Base-by-base conservation (phyloP, 2,888 invertebrate species). In the Aspidiotus destructor region DNA sequence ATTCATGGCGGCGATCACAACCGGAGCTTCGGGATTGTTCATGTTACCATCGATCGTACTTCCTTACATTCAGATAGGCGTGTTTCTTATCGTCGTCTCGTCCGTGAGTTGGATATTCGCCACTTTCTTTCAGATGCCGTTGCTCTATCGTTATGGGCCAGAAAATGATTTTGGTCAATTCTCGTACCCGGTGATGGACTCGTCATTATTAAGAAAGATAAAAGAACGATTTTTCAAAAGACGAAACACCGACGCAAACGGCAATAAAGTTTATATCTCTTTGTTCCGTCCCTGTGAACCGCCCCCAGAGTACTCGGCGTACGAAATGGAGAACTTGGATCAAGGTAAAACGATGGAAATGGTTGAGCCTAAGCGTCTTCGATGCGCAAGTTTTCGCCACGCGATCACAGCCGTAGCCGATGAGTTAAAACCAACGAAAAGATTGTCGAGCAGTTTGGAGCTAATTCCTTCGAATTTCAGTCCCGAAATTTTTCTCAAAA, bases 21-120 rank as follows among this genome's bases (percentile, higher is more conserved):
- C 94, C 3, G 88, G 88, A 54, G 84, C 89, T 68, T 92, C 94
- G 28, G 97, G 97, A 41, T 85, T 87, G 71, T 85, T 92, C 68
- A 88, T 97, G 85, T 79, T 95, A 73, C 87, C 89, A 44, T 93
- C 95, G 1, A 84, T 85, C 73, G 87, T 97, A 60, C 81, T 96
- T 67, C 92, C 94, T 0, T 97, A 97, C 77, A 88, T 88, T 73
- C 94, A 74, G 71, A 73, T 75, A 9, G 74, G 96, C 28, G 82
- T 87, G 69, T 96, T 98, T 78, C 80, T 98, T 70, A 83, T 93
- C 71, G 82, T 92, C 57, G 86, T 96, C 7, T 94, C 93, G 85
- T 80, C 84, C n/a, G 84, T 90, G 13, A 95, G 94, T 79, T 98
- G 96, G 94, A 77, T 85, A 17, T 93, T 88, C 76, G 87, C 92